Conservation (phyloP, 2,797 vertebrate species). For the Pyrocephalus nanus region DNA sequence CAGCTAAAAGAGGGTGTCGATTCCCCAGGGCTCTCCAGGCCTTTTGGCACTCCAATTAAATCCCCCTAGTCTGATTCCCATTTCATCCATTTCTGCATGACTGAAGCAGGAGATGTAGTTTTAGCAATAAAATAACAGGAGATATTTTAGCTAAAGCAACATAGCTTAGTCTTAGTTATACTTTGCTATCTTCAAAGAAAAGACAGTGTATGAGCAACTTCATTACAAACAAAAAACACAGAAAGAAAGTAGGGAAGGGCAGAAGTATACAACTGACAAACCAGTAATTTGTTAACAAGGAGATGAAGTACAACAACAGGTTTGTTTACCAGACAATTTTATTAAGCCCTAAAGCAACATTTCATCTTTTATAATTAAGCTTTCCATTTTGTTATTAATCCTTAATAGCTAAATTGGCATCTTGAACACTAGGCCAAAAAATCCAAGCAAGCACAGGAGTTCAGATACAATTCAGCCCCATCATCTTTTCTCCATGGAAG, state of each 20-base stretch:
- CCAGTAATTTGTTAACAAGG: slow-evolving; percentile 5
- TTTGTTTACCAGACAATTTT: slow-evolving; percentile 37
- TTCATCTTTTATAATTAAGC: slow-evolving; percentile 42
- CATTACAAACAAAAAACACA: background rate
- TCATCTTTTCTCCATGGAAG: background rate
- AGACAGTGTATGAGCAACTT: background rate
- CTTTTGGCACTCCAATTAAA: slow-evolving; percentile 33
- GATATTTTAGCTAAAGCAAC: background rate
- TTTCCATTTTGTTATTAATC: slow-evolving; percentile 42
- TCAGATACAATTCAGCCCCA: background rate
- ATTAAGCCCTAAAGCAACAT: slow-evolving; percentile 34
- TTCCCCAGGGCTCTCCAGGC: background rate
- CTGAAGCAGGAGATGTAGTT: slow-evolving; percentile 11
- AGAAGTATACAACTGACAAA: background rate
- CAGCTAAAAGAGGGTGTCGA: background rate
- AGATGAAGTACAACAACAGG: background rate
- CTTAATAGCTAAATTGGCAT: slow-evolving; percentile 38
- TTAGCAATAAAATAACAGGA: background rate
- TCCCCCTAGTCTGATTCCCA: slow-evolving; percentile 11
- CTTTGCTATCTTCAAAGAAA: slow-evolving; percentile 21
- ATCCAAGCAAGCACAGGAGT: background rate
- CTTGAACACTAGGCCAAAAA: background rate
- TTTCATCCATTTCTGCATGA: slow-evolving; percentile 42
- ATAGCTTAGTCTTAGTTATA: background rate
- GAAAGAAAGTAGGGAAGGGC: background rate